Conservation (phyloP, 2,113 vertebrate genomes). For the Capreolus pygargus region DNA sequence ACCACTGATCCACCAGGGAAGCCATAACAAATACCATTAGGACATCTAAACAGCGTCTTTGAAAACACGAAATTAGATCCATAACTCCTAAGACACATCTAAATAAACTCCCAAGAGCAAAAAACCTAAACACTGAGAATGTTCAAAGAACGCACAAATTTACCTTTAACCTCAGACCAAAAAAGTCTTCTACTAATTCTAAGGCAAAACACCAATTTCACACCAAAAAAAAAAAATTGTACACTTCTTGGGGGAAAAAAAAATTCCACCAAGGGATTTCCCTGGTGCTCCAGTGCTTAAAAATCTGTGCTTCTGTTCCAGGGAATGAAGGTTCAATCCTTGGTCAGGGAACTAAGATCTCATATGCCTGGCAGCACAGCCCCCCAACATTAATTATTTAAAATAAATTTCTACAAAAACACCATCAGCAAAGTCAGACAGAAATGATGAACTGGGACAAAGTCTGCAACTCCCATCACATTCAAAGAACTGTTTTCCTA, state of each 20-base stretch:
- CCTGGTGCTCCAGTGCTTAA: not conserved
- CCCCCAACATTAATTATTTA: not conserved
- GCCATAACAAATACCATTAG: fast-evolving
- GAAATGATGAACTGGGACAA: not conserved
- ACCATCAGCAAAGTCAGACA: not conserved
- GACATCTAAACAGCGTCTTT: not conserved
- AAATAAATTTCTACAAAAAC: not conserved
- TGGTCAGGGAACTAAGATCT: not conserved
- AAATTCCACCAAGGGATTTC: not conserved
- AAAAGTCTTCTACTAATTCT: not conserved
- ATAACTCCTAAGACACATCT: not conserved
- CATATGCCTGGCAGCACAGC: not conserved
- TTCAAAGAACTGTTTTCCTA: not conserved
- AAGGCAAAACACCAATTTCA: not conserved
- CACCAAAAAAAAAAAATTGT: too few relatives aligned
- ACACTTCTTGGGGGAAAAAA: not conserved
- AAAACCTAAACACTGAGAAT: not conserved
- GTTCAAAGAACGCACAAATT: fast-evolving
- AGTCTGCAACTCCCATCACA: not conserved
- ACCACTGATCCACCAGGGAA: not conserved
- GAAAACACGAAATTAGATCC: not conserved
- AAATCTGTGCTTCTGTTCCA: not conserved
- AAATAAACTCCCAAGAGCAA: not conserved
- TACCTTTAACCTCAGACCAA: not conserved
- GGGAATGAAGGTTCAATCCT: not conserved